Evolutionary conservation across 2,113 vertebrate genomes (phyloP).

Genomic region (Chroicocephalus ridibundus): DNA sequence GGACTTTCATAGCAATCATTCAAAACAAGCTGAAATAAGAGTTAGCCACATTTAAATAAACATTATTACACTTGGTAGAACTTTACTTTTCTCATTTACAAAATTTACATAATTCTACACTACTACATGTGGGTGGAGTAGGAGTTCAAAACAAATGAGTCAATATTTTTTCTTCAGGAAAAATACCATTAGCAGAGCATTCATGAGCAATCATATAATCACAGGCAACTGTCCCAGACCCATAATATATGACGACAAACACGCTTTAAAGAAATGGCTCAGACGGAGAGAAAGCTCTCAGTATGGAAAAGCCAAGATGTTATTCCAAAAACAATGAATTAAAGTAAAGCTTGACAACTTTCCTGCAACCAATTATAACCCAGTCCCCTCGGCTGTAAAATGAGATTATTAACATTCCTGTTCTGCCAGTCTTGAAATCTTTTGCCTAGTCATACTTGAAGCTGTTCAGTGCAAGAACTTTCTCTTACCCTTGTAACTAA

Average conservation of each 20-base stretch:
- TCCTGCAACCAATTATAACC: background rate
- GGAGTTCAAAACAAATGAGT: slow-evolving; percentile 70
- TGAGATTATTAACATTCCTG: background rate
- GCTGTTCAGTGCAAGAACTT: background rate
- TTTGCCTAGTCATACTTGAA: background rate
- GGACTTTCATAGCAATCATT: background rate
- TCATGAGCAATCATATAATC: slow-evolving; percentile 68
- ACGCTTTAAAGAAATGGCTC: background rate
- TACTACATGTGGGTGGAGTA: slow-evolving; percentile 59
- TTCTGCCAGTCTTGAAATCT: background rate
- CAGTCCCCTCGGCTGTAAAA: background rate
- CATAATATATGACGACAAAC: slow-evolving; percentile 45
- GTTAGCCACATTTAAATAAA: background rate
- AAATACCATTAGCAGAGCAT: slow-evolving; percentile 63
- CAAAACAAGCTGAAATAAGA: background rate
- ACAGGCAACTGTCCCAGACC: slow-evolving; percentile 61
- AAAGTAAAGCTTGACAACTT: background rate
- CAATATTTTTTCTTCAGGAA: slow-evolving; percentile 66
- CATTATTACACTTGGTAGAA: slow-evolving; percentile 27
- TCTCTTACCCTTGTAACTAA: background rate
- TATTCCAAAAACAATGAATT: background rate
- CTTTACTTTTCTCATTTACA: slow-evolving; percentile 61
- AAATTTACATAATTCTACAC: slow-evolving; percentile 65
- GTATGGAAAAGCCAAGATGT: background rate
- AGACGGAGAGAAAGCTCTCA: background rate